Percentiles rank a stretch among this genome's conserved stretches.
Evolutionary conservation across 2,113 vertebrate species (phyloP).

Genomic region (Haemorhous mexicanus): DNA sequence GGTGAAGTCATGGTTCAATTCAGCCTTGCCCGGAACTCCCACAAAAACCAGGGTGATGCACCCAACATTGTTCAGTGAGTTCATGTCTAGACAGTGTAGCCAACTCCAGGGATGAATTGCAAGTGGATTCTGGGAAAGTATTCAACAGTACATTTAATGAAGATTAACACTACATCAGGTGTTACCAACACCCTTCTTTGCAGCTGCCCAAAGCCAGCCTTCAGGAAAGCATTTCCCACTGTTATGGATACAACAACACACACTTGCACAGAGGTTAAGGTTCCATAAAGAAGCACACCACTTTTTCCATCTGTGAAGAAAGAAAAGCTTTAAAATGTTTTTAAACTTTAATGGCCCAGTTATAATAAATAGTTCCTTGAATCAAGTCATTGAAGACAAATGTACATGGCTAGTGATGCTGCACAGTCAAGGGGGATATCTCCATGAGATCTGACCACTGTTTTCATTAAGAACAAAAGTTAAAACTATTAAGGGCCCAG

Average conservation of each 20-base stretch:
- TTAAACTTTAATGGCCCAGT: neutral
- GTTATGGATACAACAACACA: accelerated
- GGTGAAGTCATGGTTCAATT: accelerated
- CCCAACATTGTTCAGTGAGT: accelerated
- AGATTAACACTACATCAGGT: neutral
- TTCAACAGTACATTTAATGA: neutral
- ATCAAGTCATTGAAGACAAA: neutral
- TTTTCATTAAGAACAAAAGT: neutral
- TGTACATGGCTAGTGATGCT: neutral
- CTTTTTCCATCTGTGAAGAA: neutral
- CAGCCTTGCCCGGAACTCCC: accelerated
- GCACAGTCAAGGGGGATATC: neutral
- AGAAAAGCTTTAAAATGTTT: neutral
- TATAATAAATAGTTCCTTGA: neutral
- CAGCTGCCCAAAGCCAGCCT: neutral
- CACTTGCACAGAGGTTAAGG: neutral
- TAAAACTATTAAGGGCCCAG: neutral
- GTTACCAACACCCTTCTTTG: neutral
- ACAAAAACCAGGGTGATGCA: neutral
- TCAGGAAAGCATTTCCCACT: neutral
- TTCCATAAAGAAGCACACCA: neutral
- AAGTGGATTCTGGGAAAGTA: neutral
- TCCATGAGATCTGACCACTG: neutral
- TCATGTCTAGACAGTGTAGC: accelerated
- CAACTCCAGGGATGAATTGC: neutral